Base-by-base conservation (phyloP, 2,888 invertebrate genomes). In the Drosophila paramelanica region DNA sequence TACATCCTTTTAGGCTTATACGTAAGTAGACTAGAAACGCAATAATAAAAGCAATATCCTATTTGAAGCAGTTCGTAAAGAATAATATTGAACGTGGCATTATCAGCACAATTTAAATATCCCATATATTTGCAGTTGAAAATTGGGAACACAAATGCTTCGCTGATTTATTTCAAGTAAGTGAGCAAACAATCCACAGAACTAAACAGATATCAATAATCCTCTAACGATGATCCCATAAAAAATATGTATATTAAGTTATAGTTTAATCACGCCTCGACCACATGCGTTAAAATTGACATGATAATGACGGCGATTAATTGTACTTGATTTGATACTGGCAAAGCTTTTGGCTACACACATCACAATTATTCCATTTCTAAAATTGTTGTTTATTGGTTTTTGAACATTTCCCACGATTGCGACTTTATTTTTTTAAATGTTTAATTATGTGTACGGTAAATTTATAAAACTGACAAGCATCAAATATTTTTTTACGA, bases 261-360 rank as follows among this genome's bases (percentile, higher is more conserved):
- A 25, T 20, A 39, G 56, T 70, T 52, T 23, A 74, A 71, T 71
- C 86, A 80, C 80, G 82, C 53, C 56, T 46, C 58, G 14, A 62
- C 13, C 71, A 70, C 79, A 81, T 80, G 85, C 39, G 8, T 31
- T 38, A 38, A 14, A 23, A 5, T 41, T 52, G 17, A 33, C 17
- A n/a, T 59, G 43, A 56, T 61, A 72, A 66, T 66, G 59, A 7
- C 14, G 8, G 23, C 17, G 42, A 55, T 51, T 58, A 75, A 56
- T 39, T 20, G 42, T 20, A 42, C 51, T 27, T 70, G 17, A 33
- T 11, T 41, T 52, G 31, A 10, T 23, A 45, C 38, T 38, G 49
- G 14, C 49, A 45, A 45, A 36, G 23, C 14, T 39, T 55, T 49
- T 14, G 10, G 3, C 25, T 41, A 67, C 57, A 57, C 41, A 31